Conservation (phyloP, 1,140 invertebrate species). For the Rhopalosiphum maidis region DNA sequence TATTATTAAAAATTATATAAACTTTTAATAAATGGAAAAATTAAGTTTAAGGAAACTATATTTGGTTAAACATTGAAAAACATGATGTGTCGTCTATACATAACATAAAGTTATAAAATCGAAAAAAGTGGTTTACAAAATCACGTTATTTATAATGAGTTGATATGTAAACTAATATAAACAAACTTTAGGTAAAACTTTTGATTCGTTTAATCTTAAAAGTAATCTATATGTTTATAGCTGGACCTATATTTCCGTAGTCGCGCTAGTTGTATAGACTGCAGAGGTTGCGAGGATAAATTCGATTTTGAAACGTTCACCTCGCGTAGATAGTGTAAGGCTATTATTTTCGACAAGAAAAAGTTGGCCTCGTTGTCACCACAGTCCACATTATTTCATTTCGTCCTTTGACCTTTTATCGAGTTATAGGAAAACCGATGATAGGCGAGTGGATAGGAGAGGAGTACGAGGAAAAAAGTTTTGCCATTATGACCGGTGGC, state of each 20-base stretch:
- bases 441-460: neutral
- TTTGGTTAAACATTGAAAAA: neutral
- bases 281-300: neutral
- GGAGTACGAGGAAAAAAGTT: constrained; percentile 18
- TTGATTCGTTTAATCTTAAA: neutral
- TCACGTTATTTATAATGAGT: neutral
- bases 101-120: neutral
- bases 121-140: neutral
- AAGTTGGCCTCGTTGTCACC: neutral
- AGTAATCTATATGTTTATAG: neutral
- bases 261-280: neutral
- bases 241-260: neutral
- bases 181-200: neutral
- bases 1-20: neutral
- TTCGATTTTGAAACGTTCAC: constrained; percentile 22
- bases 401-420: neutral
- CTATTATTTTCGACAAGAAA: neutral
- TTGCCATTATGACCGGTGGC: neutral
- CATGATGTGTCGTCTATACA: neutral
- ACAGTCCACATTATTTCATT: neutral
- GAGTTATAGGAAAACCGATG: neutral
- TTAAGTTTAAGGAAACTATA: neutral
- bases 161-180: neutral
- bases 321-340: neutral
- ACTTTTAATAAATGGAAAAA: neutral